Evolutionary conservation across 2,797 vertebrate species (phyloP).

Genomic region (Chelon auratus): DNA sequence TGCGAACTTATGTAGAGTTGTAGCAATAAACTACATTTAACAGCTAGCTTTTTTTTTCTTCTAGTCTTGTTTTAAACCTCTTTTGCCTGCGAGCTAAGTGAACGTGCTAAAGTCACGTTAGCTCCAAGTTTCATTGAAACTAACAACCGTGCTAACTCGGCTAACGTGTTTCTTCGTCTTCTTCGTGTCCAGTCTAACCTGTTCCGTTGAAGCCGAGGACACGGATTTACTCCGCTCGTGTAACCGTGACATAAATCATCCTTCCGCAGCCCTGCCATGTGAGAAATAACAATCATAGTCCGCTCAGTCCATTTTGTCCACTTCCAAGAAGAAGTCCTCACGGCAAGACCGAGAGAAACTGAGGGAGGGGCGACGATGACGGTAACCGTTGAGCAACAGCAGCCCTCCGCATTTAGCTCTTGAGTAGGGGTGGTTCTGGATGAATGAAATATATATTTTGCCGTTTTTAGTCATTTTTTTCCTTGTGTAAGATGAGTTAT

Average conservation of each 20-base stretch:
- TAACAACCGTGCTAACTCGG: constrained; percentile 42
- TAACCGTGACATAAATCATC: constrained; percentile 41
- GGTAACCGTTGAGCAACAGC: constrained; percentile 53
- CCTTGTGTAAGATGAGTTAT: fast-evolving
- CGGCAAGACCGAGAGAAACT: not conserved
- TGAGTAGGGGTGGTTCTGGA: not conserved
- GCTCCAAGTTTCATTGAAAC: constrained; percentile 60
- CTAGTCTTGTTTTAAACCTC: not conserved
- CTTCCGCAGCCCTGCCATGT: constrained; percentile 69
- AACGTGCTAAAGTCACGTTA: not conserved
- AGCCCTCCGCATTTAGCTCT: constrained; percentile 5
- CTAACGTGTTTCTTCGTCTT: constrained; percentile 24
- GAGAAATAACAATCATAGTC: constrained; percentile 36
- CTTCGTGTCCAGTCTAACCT: constrained; percentile 57
- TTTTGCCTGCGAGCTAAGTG: not conserved
- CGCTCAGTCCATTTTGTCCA: constrained; percentile 53
- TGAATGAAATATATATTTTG: fast-evolving
- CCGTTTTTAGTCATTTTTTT: not conserved
- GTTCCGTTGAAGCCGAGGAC: constrained; percentile 54
- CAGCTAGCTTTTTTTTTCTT: no score
- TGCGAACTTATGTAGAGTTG: not conserved
- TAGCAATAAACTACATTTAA: no score
- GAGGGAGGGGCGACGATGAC: constrained; percentile 9
- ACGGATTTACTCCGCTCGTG: constrained; percentile 49
- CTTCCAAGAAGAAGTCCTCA: not conserved